Evolutionary conservation across 2,888 invertebrate species (phyloP).

Genomic region (Acholoe squamosa): DNA sequence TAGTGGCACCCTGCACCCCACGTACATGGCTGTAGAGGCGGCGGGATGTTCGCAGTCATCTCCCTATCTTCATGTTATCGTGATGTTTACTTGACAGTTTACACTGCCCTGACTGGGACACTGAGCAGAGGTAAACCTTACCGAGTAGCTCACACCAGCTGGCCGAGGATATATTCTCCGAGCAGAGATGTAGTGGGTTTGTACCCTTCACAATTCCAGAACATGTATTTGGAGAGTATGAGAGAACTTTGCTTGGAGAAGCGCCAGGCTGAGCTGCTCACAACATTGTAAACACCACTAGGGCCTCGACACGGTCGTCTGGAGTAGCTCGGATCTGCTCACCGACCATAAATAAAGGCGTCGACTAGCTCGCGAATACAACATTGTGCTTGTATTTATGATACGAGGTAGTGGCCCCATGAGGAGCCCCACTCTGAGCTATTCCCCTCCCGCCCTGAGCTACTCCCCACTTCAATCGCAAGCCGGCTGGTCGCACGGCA

Average conservation of each 20-base stretch:
- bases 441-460: not conserved
- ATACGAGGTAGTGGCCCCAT: slow-evolving; percentile 6
- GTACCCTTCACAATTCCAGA: not conserved
- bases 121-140: slow-evolving; percentile 7
- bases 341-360: slow-evolving; percentile 41
- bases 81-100: slow-evolving; percentile 50
- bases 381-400: slow-evolving; percentile 47
- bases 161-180: not conserved
- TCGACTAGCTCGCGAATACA: slow-evolving; percentile 41
- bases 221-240: not conserved
- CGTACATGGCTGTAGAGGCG: not conserved
- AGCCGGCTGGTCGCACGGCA: too few relatives aligned
- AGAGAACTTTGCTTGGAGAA: not conserved
- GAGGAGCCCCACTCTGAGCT: not conserved
- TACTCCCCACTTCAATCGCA: not conserved
- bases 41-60: slow-evolving; percentile 2
- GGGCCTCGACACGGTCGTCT: slow-evolving; percentile 3
- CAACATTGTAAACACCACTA: slow-evolving; percentile 18
- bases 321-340: slow-evolving; percentile 24
- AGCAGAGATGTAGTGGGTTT: not conserved
- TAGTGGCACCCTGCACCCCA: not conserved
- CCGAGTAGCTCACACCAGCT: slow-evolving; percentile 28
- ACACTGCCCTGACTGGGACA: slow-evolving; percentile 36
- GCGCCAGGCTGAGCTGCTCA: not conserved
- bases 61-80: slow-evolving; percentile 27